Conservation (phyloP, 2,797 vertebrate species). For the Anomalospiza imberbis region DNA sequence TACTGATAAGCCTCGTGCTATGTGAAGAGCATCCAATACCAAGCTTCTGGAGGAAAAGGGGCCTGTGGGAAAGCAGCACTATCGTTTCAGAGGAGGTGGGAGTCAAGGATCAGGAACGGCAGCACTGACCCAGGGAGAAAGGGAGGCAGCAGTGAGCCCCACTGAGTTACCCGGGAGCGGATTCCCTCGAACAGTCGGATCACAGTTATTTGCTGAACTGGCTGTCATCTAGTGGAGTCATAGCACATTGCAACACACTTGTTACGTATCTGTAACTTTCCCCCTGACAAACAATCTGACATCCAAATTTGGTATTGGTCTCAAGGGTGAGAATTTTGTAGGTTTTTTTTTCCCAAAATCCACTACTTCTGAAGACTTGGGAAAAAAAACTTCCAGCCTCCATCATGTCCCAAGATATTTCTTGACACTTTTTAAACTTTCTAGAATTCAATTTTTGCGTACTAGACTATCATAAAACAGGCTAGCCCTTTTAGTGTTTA, state of each 20-base stretch:
- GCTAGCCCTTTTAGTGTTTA: not conserved
- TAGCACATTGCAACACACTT: not conserved
- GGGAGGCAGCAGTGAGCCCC: rapidly evolving
- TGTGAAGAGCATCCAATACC: rapidly evolving
- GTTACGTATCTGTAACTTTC: not conserved
- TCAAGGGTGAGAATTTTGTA: not conserved
- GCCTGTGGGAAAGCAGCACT: not conserved
- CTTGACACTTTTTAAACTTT: not conserved
- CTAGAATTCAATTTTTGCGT: not conserved
- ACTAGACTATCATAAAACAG: not conserved
- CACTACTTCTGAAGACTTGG: not conserved
- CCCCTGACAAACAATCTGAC: not conserved
- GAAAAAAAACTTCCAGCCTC: not conserved
- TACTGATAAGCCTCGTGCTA: not conserved
- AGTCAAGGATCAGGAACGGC: not conserved
- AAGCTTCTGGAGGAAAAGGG: not conserved
- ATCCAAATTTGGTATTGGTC: not conserved
- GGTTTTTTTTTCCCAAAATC: not conserved
- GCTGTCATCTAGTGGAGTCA: constrained; percentile 35
- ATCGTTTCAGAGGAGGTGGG: not conserved
- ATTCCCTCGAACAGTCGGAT: rapidly evolving
- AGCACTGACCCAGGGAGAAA: not conserved
- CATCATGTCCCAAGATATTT: not conserved
- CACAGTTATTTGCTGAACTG: not conserved
- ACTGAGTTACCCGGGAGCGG: rapidly evolving